phyloP scores from a whole-genome alignment of 2,888 invertebrate genomes.

The Macaria notata region DNA sequence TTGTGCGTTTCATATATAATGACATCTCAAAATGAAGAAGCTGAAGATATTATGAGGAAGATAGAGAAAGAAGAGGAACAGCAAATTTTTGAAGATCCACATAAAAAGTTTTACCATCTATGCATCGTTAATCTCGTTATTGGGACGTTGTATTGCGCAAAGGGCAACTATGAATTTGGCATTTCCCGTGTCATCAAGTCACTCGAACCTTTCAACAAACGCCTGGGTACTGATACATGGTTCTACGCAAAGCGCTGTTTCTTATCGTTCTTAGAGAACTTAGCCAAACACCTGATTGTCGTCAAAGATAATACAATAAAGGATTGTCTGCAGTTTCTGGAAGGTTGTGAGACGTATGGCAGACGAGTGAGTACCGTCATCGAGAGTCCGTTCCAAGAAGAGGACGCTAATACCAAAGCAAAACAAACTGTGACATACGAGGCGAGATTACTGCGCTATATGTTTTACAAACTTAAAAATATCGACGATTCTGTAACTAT shows the following conservation, averaged over 20 bases:
- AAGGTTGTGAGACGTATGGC: slow-evolving; percentile 94
- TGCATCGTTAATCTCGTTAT: slow-evolving; percentile 99
- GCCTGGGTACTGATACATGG: slow-evolving; percentile 99
- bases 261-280: slow-evolving; percentile 94
- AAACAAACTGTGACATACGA: slow-evolving; percentile 96
- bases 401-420: slow-evolving; percentile 86
- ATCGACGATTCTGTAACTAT: slow-evolving; percentile 79
- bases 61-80: slow-evolving; percentile 99
- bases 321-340: slow-evolving; percentile 94
- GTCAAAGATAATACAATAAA: slow-evolving; percentile 93
- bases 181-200: slow-evolving; percentile 98
- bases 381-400: slow-evolving; percentile 90
- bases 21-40: slow-evolving; percentile 99
- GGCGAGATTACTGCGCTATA: slow-evolving; percentile 90
- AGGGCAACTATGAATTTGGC: slow-evolving; percentile 99
- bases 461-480: slow-evolving; percentile 86
- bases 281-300: slow-evolving; percentile 94
- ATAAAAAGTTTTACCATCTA: slow-evolving; percentile 96
- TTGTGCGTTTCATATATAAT: slow-evolving; percentile 99
- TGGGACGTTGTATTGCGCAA: slow-evolving; percentile 98
- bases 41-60: slow-evolving; percentile 98
- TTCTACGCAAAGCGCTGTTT: slow-evolving; percentile 98
- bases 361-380: slow-evolving; percentile 91
- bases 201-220: slow-evolving; percentile 95
- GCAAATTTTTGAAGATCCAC: slow-evolving; percentile 94